Base-by-base conservation (phyloP, 2,113 vertebrate genomes). In the Platanista minor region DNA sequence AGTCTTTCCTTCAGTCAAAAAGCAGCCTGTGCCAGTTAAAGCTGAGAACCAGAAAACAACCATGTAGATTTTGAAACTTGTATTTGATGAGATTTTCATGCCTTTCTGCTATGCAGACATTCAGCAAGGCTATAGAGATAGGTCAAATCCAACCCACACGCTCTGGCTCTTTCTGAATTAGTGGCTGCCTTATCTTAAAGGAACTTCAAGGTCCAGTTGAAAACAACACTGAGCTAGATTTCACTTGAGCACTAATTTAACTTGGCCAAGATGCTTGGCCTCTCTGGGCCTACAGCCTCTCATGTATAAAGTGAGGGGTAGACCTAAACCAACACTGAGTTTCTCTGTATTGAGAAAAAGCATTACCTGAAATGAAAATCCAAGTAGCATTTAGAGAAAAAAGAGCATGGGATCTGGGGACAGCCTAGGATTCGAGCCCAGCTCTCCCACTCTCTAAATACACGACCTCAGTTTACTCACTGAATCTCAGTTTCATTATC, bases 31-130 rank as follows among this genome's bases (percentile, higher is more conserved):
- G 97, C 98, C 96, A 97, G 95, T 96, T 90, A 93, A 72, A 97
- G 31, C 83, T 93, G 95, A 97, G 97, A 93, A 97, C 52, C 91
- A 97, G 96, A 87, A 97, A 97, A 96, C 54, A 97, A 87, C 87
- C 21, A 0, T 94, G 97, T 31, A 43, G 85, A 96, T 96, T 85
- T 92, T 49, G 72, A 92, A 94, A 89, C 91, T 93, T 81, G 36
- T 39, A 13, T 33, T 94, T 64, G 94, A 84, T 87, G 89, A 90
- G 67, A 80, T 87, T 96, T 85, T 64, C 87, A 90, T 94, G 87
- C 41, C 81, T 97, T 75, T 97, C 82, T 94, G 82, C 91, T 93
- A 1, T 39, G 41, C 59, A 95, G 95, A 95, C 92, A 83, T 82
- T 57, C 43, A 91, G 69, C 80, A 39, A 71, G n/a, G 14, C 67